Evolutionary conservation across 2,797 vertebrate species (phyloP).

Genomic region (Eleutherodactylus coqui): DNA sequence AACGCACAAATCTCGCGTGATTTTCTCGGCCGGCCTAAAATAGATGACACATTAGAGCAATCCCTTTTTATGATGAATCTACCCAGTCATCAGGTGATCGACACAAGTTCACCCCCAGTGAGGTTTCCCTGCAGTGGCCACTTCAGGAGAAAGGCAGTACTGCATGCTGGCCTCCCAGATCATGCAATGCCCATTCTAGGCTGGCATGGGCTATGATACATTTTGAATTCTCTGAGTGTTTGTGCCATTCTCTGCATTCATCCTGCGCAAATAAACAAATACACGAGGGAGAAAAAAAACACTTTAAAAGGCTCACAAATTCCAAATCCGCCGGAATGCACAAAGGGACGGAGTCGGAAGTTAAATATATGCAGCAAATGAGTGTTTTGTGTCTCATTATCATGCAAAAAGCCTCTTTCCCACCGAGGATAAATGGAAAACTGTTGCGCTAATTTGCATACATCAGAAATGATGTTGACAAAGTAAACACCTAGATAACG

Average conservation of each 20-base stretch:
- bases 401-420: conserved; percentile 27
- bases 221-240: not conserved
- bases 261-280: not conserved
- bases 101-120: no score
- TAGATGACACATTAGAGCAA: no score
- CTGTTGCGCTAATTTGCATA: conserved; percentile 36
- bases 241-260: not conserved
- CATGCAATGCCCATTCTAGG: no score
- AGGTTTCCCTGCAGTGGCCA: no score
- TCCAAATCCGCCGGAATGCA: not conserved
- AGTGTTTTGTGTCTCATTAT: conserved; percentile 23
- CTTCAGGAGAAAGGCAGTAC: no score
- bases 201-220: no score
- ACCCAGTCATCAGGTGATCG: no score
- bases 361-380: conserved; percentile 31
- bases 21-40: no score
- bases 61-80: no score
- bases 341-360: not conserved
- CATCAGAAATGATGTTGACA: conserved; percentile 45
- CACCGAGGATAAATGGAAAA: conserved; percentile 17
- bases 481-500: conserved; percentile 22
- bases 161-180: no score
- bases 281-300: not conserved
- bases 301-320: not conserved
- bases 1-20: no score